Base-by-base conservation (phyloP, 2,797 vertebrate genomes). In the Poecile montanus region DNA sequence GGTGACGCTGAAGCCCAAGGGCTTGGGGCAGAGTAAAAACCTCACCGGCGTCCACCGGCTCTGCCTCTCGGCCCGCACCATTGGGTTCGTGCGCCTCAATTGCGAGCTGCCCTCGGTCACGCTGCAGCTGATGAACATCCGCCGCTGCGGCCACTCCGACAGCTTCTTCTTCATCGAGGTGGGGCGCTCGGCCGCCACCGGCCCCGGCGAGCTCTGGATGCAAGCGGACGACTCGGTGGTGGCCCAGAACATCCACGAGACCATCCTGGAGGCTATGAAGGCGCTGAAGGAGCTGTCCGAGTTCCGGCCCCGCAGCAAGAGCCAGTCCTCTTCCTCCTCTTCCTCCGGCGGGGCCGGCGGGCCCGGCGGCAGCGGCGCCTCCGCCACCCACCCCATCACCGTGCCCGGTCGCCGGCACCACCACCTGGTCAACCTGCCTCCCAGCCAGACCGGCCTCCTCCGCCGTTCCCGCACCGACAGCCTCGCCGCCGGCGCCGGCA, bases 161-260 rank as follows among this genome's bases (percentile, higher is more conserved):
- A 99, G 98, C 96, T 99, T 99, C 80, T 99, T 99, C 97, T 99
- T 99, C 98, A 99, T 99, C 34, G 99, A 99, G 97, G 99, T 99
- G 71, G 99, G 99, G 61, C 98, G 99, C 54, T 99, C 99, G 6
- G 99, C 99, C 7, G 98, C 98, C 93, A 99, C 99, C 26, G 99
- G 99, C 48, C 99, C 99, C 10, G 99, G 99, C 7, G 99, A 99
- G 98, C 96, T 99, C 44, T 99, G 99, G 99, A 99, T 99, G 99
- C 99, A 99, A 95, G 99, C 99, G 2, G 99, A 99, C 56, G 99
- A 99, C 97, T 99, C 99, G 1, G 99, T 99, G 87, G 99, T 99
- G 96, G 99, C 99, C n/a, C 99, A 99, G 89, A 99, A 99, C 96
- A 99, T 99, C 94, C 99, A 99, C 83, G 99, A 99, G 96, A 99